phyloP scores from a whole-genome alignment of 2,113 vertebrate species.

The Megalops atlanticus region DNA sequence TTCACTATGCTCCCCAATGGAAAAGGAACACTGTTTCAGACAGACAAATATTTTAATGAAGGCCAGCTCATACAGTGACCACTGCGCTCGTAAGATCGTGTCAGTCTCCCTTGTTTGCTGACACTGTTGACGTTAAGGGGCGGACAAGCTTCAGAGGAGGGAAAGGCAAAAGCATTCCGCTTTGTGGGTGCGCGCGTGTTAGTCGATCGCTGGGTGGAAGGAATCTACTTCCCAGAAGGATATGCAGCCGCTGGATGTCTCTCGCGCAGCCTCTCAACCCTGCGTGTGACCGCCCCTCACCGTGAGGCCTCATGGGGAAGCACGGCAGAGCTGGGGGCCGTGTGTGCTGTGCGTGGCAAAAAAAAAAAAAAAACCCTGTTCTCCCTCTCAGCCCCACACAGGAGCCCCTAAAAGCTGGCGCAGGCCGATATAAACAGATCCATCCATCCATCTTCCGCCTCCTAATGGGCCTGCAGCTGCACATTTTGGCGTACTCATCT shows the following conservation, averaged over 20 bases:
- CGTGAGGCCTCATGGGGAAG: neutral
- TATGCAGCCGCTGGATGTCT: neutral
- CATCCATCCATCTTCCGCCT: neutral
- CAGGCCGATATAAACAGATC: neutral
- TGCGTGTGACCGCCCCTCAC: neutral
- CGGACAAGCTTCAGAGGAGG: neutral
- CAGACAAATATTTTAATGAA: too few relatives aligned
- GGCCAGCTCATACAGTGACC: neutral
- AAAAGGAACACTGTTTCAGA: too few relatives aligned
- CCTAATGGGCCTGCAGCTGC: constrained; percentile 3
- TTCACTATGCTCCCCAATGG: too few relatives aligned
- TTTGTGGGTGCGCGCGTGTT: neutral
- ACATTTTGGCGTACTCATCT: neutral
- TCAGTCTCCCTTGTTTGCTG: neutral
- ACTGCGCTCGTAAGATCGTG: neutral
- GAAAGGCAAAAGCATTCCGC: neutral
- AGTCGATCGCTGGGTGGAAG: neutral
- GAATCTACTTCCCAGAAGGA: too few relatives aligned
- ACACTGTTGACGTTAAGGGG: neutral
- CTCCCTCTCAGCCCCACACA: neutral
- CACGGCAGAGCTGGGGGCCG: neutral
- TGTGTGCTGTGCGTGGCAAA: neutral
- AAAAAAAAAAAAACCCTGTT: neutral
- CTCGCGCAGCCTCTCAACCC: too few relatives aligned
- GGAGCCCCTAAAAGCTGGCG: neutral